Evolutionary conservation across 2,888 invertebrate species (phyloP).

Genomic region (Acrobasis repandana): DNA sequence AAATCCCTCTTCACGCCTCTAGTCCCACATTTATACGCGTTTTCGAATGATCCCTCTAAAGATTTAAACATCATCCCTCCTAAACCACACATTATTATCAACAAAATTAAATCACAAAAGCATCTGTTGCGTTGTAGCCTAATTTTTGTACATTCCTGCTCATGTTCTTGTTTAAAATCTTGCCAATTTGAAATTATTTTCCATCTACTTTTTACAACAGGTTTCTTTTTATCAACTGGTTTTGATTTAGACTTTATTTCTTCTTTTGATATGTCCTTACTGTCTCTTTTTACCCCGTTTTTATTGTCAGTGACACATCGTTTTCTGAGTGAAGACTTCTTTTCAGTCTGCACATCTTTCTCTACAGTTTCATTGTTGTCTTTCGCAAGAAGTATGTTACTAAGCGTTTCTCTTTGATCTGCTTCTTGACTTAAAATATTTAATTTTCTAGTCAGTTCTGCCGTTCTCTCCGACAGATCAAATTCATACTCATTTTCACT

Average conservation of each 20-base stretch:
- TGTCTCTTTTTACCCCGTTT: slow-evolving; percentile 43
- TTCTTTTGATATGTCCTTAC: slow-evolving; percentile 33
- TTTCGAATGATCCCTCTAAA: slow-evolving; percentile 93
- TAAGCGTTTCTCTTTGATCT: slow-evolving; percentile 53
- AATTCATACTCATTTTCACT: slow-evolving; percentile 80
- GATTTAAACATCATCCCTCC: slow-evolving; percentile 92
- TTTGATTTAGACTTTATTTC: slow-evolving; percentile 48
- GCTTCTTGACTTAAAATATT: slow-evolving; percentile 70
- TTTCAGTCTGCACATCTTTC: slow-evolving; percentile 39
- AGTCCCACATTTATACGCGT: slow-evolving; percentile 93
- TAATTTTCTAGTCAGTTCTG: slow-evolving; percentile 72
- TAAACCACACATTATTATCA: slow-evolving; percentile 88
- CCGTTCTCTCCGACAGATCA: slow-evolving; percentile 72
- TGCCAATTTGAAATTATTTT: slow-evolving; percentile 80
- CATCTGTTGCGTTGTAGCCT: slow-evolving; percentile 85
- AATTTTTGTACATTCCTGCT: slow-evolving; percentile 80
- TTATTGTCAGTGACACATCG: slow-evolving; percentile 51
- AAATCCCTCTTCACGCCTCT: slow-evolving; percentile 93
- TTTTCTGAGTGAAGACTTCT: slow-evolving; percentile 58
- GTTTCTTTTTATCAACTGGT: slow-evolving; percentile 49
- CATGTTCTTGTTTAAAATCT: slow-evolving; percentile 82
- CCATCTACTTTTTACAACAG: slow-evolving; percentile 59
- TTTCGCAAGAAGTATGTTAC: slow-evolving; percentile 51
- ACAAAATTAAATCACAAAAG: slow-evolving; percentile 85
- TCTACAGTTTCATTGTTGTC: slow-evolving; percentile 37